Percentiles rank a stretch among this genome's conserved stretches.
Conservation (phyloP, 2,797 vertebrate species). For the Harpagifer antarcticus region DNA sequence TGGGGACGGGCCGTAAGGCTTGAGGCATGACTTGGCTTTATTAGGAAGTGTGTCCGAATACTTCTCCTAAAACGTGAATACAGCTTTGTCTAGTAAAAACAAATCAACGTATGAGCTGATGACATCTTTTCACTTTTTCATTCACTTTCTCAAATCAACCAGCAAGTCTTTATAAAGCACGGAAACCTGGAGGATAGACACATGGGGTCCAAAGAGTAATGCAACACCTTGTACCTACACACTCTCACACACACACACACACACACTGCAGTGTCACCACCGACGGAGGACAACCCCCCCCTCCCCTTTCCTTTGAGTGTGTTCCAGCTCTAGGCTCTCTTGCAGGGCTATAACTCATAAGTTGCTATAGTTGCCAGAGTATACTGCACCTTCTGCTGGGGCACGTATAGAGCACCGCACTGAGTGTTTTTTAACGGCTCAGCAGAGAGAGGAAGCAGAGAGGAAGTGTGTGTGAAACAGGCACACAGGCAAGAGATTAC, state of each 20-base stretch:
- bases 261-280: not conserved
- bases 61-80: not conserved
- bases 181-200: constrained; percentile 25
- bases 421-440: constrained; percentile 66
- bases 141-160: constrained; percentile 47
- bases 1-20: too few species aligned
- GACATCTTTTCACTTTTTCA: constrained; percentile 50
- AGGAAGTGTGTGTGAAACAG: constrained; percentile 69
- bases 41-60: not conserved
- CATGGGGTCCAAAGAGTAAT: constrained; percentile 20
- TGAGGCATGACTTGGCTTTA: not conserved
- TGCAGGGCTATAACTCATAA: constrained; percentile 67
- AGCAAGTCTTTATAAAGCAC: not conserved
- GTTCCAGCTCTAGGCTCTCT: constrained; percentile 44
- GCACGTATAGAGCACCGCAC: constrained; percentile 36
- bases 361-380: constrained; percentile 47
- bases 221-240: constrained; percentile 7
- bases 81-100: not conserved
- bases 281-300: not conserved
- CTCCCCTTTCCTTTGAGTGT: constrained; percentile 66
- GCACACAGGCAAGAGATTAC: constrained; percentile 45
- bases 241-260: constrained; percentile 8
- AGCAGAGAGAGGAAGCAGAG: constrained; percentile 70
- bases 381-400: constrained; percentile 44
- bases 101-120: constrained; percentile 2